A percentile compares a stretch with the other conserved stretches of the same genome.
Evolutionary conservation across 2,113 vertebrate species (phyloP).

Genomic region (Copsychus sechellarum): DNA sequence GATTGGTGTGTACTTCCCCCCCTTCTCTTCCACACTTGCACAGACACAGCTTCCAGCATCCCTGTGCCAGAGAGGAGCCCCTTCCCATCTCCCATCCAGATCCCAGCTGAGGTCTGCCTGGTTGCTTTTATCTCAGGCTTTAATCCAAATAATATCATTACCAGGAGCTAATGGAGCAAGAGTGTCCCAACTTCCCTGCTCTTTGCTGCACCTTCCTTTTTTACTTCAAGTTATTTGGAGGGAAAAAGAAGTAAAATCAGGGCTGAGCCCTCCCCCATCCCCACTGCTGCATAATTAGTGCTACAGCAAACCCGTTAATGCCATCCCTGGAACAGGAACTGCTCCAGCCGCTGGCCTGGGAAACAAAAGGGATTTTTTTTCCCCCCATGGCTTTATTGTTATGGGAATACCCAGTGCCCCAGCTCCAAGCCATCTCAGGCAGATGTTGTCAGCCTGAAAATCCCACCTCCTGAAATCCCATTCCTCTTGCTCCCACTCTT

Average conservation of each 20-base stretch:
- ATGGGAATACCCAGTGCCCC: not conserved
- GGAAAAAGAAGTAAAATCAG: not conserved
- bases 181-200: not conserved
- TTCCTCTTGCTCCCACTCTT: not conserved
- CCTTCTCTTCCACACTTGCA: not conserved
- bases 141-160: not conserved
- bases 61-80: not conserved
- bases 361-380: slow-evolving; percentile 20
- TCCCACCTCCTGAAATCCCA: not conserved
- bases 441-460: not conserved
- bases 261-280: not conserved
- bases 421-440: not conserved
- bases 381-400: not conserved
- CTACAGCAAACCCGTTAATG: not conserved
- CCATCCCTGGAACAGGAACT: not conserved
- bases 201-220: not conserved
- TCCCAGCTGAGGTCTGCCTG: not conserved
- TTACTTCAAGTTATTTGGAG: not conserved
- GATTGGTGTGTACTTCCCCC: not conserved
- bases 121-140: not conserved
- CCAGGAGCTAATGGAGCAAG: not conserved
- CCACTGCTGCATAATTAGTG: not conserved
- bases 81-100: not conserved
- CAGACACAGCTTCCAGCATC: not conserved
- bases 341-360: not conserved